Percentiles rank a stretch among this genome's conserved stretches.
Evolutionary conservation across 2,888 invertebrate species (phyloP).

Genomic region (Poecilus cupreus): DNA sequence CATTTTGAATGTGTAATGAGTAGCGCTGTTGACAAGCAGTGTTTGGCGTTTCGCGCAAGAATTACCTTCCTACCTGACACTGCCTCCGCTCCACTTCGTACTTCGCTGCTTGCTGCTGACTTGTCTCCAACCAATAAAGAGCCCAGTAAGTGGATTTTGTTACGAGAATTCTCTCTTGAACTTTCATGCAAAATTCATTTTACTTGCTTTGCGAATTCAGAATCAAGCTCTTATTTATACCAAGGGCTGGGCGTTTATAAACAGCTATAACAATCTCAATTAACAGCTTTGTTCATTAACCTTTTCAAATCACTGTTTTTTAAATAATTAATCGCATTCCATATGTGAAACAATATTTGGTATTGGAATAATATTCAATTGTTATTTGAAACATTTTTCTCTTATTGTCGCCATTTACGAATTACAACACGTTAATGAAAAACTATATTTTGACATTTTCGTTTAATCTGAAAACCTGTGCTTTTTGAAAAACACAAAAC

Average conservation of each 20-base stretch:
- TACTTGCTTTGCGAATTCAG: constrained; percentile 3
- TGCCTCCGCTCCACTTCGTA: background rate
- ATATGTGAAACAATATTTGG: too few relatives aligned
- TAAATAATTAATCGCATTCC: too few relatives aligned
- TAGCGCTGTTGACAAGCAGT: constrained; percentile 21
- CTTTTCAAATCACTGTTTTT: too few relatives aligned
- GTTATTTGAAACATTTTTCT: too few relatives aligned
- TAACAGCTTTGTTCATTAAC: too few relatives aligned
- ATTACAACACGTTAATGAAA: too few relatives aligned
- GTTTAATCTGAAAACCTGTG: too few relatives aligned
- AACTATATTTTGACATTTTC: too few relatives aligned
- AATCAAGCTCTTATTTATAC: background rate
- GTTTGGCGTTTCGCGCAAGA: background rate
- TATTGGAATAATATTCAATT: too few relatives aligned
- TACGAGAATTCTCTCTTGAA: constrained; percentile 8
- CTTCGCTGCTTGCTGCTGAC: background rate
- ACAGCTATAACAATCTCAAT: too few relatives aligned
- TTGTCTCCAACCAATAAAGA: constrained; percentile 6
- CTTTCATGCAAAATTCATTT: constrained; percentile 11
- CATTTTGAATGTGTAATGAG: constrained; percentile 40
- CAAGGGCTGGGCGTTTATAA: background rate
- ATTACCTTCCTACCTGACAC: background rate
- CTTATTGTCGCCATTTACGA: too few relatives aligned
- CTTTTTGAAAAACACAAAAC: too few relatives aligned
- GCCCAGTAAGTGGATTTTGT: background rate